Base-by-base conservation (phyloP, 2,113 vertebrate genomes). In the Pungitius pungitius region DNA sequence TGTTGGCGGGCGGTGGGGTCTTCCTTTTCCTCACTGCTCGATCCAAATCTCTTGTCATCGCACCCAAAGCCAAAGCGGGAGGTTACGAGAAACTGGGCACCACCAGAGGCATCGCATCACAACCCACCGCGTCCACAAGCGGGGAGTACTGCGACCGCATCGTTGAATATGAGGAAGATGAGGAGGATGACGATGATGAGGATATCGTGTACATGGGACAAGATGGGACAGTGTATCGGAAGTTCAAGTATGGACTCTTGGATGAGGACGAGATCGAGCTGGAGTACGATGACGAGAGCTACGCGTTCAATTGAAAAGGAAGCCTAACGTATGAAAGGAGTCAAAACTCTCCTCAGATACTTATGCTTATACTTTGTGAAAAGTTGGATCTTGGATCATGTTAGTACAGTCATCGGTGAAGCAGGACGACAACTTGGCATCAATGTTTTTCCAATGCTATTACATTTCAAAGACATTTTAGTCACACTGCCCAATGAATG, bases 171-270 rank as follows among this genome's bases (percentile, higher is more conserved):
- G 90, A 93, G 2, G 85, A 94, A 0, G 90, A 94, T 0, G 94
- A 96, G 0, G 95, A 97, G 0, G 93, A 94, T 0, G 94, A 94
- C 0, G 93, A 94, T 0, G 94, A 96, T 0, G 95, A 97, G 2
- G 96, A 96, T 49, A 98, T 97, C 0, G 96, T 99, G 60, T 98
- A 97, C 86, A 98, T 98, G 98, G 91, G 94, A 33, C 93, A 93
- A 81, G 97, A 99, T 69, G 96, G 96, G 58, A 96, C 95, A 0
- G 88, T 99, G 69, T 99, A 98, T 84, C 90, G 85, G 45, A 98
- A 96, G 88, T 97, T 97, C 88, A 97, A 93, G 83, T 97, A 97
- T 0, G 95, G 96, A 24, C 87, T 96, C 61, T 78, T 99, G 84
- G 94, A 96, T 1, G 93, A 96, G 0, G 95, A 96, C 0, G 96